Conservation (phyloP, 2,113 vertebrate genomes). For the Saccopteryx leptura region DNA sequence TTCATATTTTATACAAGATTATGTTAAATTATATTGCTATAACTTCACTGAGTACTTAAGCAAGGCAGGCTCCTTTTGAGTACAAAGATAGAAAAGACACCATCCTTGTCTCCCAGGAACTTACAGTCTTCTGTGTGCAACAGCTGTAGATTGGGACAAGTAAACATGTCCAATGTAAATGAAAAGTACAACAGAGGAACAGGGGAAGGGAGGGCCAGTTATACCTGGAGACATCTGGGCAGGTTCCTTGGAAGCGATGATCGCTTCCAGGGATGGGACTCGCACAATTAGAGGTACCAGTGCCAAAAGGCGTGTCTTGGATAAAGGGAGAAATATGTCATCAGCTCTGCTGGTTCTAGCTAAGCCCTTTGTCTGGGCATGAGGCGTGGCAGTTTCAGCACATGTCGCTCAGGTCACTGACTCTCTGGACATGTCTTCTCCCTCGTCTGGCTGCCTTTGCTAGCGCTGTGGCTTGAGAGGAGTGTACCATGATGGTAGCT, state of each 20-base stretch:
- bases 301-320: neutral
- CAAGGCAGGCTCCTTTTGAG: neutral
- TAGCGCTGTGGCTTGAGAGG: neutral
- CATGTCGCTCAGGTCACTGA: neutral
- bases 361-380: neutral
- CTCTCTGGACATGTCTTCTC: neutral
- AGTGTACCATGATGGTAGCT: neutral
- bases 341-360: neutral
- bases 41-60: neutral
- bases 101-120: neutral
- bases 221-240: neutral
- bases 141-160: neutral
- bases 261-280: neutral
- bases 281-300: neutral
- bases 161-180: neutral
- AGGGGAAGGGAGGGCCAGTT: neutral
- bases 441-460: neutral
- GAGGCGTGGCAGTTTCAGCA: neutral
- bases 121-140: neutral
- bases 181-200: neutral
- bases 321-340: neutral
- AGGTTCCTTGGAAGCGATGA: neutral
- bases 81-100: neutral
- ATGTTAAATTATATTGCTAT: neutral
- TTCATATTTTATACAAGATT: neutral